Conservation (phyloP, 2,888 invertebrate genomes). For the Aleiodes leptofemur region DNA sequence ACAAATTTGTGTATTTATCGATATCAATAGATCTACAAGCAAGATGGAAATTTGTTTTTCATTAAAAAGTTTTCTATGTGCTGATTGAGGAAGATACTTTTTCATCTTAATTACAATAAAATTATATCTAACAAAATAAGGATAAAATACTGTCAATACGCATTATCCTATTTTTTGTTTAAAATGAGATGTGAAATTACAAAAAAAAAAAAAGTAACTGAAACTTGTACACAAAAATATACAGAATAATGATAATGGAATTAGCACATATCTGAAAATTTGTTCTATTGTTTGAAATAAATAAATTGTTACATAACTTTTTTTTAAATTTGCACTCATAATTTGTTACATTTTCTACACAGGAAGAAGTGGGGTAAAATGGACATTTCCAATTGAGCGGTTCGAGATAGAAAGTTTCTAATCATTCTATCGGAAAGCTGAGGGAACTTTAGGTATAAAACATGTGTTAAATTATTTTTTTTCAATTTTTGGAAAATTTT, state of each 20-base stretch:
- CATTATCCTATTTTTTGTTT: constrained; percentile 43
- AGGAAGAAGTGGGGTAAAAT: no score
- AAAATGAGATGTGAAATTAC: constrained; percentile 2
- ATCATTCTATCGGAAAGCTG: no score
- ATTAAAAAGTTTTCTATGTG: constrained; percentile 50
- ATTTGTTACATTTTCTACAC: no score
- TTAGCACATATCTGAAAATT: no score
- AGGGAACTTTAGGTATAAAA: no score
- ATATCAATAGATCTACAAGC: constrained; percentile 58
- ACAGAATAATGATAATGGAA: not conserved
- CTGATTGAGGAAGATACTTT: constrained; percentile 54
- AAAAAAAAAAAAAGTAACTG: constrained; percentile 24
- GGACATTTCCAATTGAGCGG: no score
- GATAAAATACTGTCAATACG: constrained; percentile 49
- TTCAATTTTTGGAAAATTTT: no score
- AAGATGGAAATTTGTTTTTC: constrained; percentile 52
- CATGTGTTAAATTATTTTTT: no score
- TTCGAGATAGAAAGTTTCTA: no score
- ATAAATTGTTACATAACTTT: no score
- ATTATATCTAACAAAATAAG: constrained; percentile 25
- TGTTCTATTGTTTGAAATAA: no score
- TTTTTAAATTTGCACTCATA: no score
- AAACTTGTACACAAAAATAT: constrained; percentile 8
- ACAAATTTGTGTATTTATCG: constrained; percentile 59
- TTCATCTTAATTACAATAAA: constrained; percentile 37